Base-by-base conservation (phyloP, 2,888 invertebrate genomes). In the Cacoxenus indagator region DNA sequence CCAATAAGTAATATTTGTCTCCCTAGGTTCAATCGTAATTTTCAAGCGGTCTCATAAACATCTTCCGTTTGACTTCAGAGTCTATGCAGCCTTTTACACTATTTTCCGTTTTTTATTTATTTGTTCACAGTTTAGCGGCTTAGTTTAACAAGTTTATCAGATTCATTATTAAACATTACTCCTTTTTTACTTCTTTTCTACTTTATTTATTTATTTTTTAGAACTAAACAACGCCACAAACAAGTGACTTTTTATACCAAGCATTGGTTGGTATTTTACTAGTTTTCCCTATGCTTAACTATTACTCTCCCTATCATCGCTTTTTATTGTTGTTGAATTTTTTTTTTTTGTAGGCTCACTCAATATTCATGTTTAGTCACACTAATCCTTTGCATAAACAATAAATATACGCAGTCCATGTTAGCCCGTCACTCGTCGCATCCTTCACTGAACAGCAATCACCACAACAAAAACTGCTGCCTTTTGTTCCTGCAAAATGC, bases 351-450 rank as follows among this genome's bases (percentile, higher is more conserved):
- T 29, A 27, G 57, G 27, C 62, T 37, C 62, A 45, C 45, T 62
- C 62, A 62, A 77, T 78, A 69, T 73, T 76, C 71, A 77, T 79
- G 79, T 78, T 78, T 76, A 78, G 77, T 77, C 78, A 70, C 76
- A 71, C 79, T 78, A 78, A 78, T 77, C 77, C 76, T 73, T 73
- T 76, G 77, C 76, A 72, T 76, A 78, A 78, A 78, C 79, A 78
- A 78, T 70, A 73, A 78, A 78, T 78, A 75, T 37, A 11, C 9
- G 37, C 37, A 37, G 37, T 37, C 37, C 37, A 5, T 31, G 37
- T 4, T 14, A 8, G 37, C 9, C 31, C 31, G 31, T 31, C 65
- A 66, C 22, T 22, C 17, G 68, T 27, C 66, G 31, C 71, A 70
- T 70, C 22, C n/a, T 24, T 65, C 65, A 67, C 69, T 66, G 69